These are phyloP conservation scores for Catharus minimus DNA, from an alignment of 2,113 vertebrate genomes.

Conservation along the genomic window DNA sequence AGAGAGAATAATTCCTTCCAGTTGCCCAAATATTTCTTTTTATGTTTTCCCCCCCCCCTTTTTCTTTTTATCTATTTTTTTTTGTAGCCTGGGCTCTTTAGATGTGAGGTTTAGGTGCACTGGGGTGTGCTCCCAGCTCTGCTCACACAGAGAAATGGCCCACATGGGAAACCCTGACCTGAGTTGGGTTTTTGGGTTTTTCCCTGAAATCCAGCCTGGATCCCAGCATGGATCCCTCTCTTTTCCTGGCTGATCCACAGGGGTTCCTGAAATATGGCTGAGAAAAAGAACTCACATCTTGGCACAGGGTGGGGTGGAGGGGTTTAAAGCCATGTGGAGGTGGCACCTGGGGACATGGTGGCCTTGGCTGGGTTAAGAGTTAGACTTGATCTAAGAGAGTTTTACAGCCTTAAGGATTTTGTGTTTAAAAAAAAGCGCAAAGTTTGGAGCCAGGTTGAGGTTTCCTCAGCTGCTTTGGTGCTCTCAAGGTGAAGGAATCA, in stretches of 20 bases:
- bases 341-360: not conserved
- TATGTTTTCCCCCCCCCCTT: rapidly evolving
- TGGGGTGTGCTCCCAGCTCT: not conserved
- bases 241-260: not conserved
- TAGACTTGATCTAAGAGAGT: not conserved
- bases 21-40: constrained; percentile 51
- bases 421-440: not conserved
- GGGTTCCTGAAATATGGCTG: not conserved
- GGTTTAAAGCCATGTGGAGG: not conserved
- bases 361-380: not conserved
- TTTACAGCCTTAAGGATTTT: not conserved
- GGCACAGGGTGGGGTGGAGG: not conserved
- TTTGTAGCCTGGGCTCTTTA: not conserved
- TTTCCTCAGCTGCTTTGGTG: not conserved
- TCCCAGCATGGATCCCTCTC: not conserved
- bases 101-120: not conserved
- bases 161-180: not conserved
- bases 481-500: not conserved
- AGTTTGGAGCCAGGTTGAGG: not conserved
- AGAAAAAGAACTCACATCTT: not conserved
- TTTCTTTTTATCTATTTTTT: not conserved
- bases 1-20: constrained; percentile 55
- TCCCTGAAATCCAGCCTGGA: not conserved
- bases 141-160: not conserved
- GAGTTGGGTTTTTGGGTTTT: not conserved